Evolutionary conservation across 2,888 invertebrate genomes (phyloP), one percentile per base, ranked within the genome.

Genomic region (Acrobasis suavella): DNA sequence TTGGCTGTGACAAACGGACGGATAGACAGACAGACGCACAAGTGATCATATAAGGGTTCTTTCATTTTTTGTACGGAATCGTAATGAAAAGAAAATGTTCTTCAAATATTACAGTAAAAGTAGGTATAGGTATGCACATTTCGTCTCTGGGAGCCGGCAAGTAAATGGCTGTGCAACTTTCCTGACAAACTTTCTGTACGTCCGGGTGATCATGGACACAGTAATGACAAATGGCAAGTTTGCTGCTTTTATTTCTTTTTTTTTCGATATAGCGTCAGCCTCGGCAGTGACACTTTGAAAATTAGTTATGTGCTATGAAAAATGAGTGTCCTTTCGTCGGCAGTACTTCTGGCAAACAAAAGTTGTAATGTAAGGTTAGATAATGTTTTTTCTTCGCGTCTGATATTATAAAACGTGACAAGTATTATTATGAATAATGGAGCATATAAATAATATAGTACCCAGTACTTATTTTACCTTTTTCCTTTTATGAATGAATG

Each of bases 221-320:
- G 65, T 66, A 54, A 65, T 68, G 67, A 72, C 64, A 69, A 69
- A 80, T 78, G 65, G 72, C 66, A 68, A 69, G 71, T 72, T 67
- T 64, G 63, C 60, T 67, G 70, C 69, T 76, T 70, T 67, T 69
- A 63, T 65, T 69, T 68, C 65, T 64, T 73, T 72, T 73, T 72
- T 75, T 72, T 73, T 70, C 65, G 66, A 74, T 75, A 68, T 69
- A 58, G 51, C 65, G 64, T 69, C 72, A 72, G 69, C 73, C 66
- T 75, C 69, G 65, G 70, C 70, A 65, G 72, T 78, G 83, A 84
- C 81, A 82, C 78, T 81, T 82, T 69, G 70, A 67, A 80, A 84
- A 84, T 84, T 83, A 78, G 78, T 82, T 85, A 80, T 76, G 65
- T 69, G 68, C 65, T 66, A 71, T 77, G 76, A 82, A 77, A 81